These are phyloP conservation scores for Cephus spinipes DNA, from an alignment of 2,888 invertebrate species.

Conservation along the genomic window DNA sequence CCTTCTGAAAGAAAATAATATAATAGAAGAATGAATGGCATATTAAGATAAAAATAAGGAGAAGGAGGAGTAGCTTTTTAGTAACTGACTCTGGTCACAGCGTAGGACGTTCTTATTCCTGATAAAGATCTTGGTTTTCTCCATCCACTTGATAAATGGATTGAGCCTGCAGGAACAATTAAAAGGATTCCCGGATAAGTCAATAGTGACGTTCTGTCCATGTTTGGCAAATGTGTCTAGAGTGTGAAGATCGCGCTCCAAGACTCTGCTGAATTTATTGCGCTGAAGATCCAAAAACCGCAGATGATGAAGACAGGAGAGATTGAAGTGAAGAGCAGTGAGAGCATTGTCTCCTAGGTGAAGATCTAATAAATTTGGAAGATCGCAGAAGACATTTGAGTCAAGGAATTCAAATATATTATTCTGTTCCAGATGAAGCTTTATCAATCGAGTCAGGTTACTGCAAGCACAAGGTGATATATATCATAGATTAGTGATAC, in stretches of 20 bases:
- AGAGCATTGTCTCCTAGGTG: slow-evolving; percentile 77
- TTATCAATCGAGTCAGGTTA: slow-evolving; percentile 74
- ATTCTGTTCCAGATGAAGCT: slow-evolving; percentile 82
- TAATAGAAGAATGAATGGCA: not conserved
- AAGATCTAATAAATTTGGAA: slow-evolving; percentile 75
- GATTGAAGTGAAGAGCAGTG: slow-evolving; percentile 74
- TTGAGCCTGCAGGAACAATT: slow-evolving; percentile 76
- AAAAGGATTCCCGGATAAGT: slow-evolving; percentile 77
- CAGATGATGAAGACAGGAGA: slow-evolving; percentile 75
- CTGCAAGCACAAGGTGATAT: slow-evolving; percentile 51
- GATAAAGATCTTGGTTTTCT: slow-evolving; percentile 72
- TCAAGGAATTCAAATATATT: slow-evolving; percentile 77
- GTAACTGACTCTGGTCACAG: slow-evolving; percentile 65
- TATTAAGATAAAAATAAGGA: not conserved
- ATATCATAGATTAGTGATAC: not conserved
- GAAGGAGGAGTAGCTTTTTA: slow-evolving; percentile 1
- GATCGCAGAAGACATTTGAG: slow-evolving; percentile 76
- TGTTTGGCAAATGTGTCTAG: slow-evolving; percentile 71
- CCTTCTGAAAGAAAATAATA: slow-evolving; percentile 14
- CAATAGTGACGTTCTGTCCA: slow-evolving; percentile 70
- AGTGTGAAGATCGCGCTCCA: slow-evolving; percentile 68
- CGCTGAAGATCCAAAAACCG: slow-evolving; percentile 77
- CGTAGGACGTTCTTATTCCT: slow-evolving; percentile 70
- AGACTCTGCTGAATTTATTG: slow-evolving; percentile 72
- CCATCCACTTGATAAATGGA: slow-evolving; percentile 75